Evolutionary conservation across 1,140 invertebrate genomes (phyloP).

Genomic region (Popillia japonica): DNA sequence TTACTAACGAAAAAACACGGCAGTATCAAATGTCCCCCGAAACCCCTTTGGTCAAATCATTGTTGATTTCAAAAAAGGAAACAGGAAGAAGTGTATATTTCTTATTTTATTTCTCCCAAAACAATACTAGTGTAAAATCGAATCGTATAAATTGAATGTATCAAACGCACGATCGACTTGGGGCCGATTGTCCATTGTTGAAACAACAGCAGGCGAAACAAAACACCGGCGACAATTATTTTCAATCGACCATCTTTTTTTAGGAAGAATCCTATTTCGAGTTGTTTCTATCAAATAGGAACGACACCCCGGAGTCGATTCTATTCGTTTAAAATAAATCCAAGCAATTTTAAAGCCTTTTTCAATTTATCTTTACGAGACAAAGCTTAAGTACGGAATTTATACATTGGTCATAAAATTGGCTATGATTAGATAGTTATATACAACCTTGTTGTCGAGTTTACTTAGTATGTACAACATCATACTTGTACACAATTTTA

Average conservation of each 20-base stretch:
- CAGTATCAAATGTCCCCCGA: conserved; percentile 31
- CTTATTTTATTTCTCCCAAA: conserved; percentile 53
- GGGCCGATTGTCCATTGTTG: conserved; percentile 51
- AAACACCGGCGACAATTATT: conserved; percentile 55
- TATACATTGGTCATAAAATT: conserved; percentile 6
- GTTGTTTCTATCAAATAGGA: conserved; percentile 49
- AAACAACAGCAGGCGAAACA: conserved; percentile 53
- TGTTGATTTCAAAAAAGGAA: conserved; percentile 37
- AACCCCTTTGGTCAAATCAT: conserved; percentile 30
- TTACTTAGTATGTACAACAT: no score
- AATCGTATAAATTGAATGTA: conserved; percentile 55
- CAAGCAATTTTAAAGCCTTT: conserved; percentile 50
- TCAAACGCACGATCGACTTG: conserved; percentile 49
- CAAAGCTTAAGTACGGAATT: conserved; percentile 24
- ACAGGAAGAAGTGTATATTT: conserved; percentile 43
- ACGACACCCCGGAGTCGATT: conserved; percentile 49
- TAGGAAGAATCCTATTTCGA: conserved; percentile 46
- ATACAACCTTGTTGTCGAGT: no score
- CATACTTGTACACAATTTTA: no score
- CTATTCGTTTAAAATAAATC: conserved; percentile 54
- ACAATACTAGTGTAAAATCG: conserved; percentile 52
- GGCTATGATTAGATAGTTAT: neutral
- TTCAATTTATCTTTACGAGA: conserved; percentile 48
- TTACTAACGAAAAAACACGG: conserved; percentile 36
- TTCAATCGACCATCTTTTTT: conserved; percentile 54